These are phyloP conservation scores for Aricia agestis DNA, from an alignment of 1,140 invertebrate species.

Conservation along the genomic window DNA sequence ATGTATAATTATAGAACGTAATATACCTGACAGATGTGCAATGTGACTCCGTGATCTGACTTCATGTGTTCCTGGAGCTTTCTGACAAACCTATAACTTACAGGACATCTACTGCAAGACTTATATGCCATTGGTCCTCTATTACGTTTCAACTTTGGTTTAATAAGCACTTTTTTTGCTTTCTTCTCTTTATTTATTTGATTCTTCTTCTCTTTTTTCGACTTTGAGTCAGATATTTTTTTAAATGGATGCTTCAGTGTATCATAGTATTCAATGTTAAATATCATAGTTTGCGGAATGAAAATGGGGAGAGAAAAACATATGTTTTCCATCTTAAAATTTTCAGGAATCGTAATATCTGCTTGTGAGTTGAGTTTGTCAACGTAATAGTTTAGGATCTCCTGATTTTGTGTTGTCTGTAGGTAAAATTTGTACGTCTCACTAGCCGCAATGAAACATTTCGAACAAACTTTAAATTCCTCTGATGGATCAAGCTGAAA, in stretches of 20 bases:
- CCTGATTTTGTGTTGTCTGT: slow-evolving; percentile 39
- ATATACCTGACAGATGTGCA: slow-evolving; percentile 57
- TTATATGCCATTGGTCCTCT: slow-evolving; percentile 51
- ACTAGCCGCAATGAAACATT: slow-evolving; percentile 49
- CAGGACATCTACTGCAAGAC: slow-evolving; percentile 49
- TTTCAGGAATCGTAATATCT: slow-evolving; percentile 30
- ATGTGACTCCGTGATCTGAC: slow-evolving; percentile 47
- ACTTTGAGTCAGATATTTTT: not conserved
- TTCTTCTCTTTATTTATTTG: not conserved
- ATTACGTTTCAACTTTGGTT: slow-evolving; percentile 29
- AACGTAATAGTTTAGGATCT: slow-evolving; percentile 48
- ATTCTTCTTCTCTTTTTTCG: not conserved
- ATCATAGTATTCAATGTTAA: not conserved
- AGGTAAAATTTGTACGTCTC: slow-evolving; percentile 56
- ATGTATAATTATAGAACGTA: not conserved
- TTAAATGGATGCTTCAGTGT: not conserved
- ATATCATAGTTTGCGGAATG: slow-evolving; percentile 17
- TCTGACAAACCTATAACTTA: slow-evolving; percentile 56
- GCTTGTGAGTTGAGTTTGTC: slow-evolving; percentile 43
- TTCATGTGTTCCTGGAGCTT: slow-evolving; percentile 67
- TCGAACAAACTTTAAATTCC: slow-evolving; percentile 49
- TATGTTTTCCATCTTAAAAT: slow-evolving; percentile 33
- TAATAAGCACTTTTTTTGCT: slow-evolving; percentile 2
- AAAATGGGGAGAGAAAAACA: slow-evolving; percentile 47
- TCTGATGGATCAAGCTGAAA: slow-evolving; percentile 42